Conservation (phyloP, 2,113 vertebrate genomes). For the Corythornis vintsioides region DNA sequence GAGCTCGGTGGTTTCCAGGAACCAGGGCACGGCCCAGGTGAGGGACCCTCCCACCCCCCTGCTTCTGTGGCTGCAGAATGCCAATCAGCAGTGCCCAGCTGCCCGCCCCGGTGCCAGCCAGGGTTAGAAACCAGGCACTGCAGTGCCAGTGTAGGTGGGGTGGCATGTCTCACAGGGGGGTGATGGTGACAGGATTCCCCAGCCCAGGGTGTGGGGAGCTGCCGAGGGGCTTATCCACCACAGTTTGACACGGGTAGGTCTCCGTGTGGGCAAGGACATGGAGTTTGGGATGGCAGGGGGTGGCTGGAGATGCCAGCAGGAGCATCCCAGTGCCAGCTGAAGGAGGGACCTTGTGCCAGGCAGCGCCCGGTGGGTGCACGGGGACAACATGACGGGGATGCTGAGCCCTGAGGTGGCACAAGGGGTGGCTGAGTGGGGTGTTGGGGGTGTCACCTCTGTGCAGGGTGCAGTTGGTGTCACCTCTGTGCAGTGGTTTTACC, state of each 20-base stretch:
- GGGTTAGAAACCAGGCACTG: not conserved
- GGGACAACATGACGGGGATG: not conserved
- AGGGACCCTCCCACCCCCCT: not conserved
- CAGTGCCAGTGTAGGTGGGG: not conserved
- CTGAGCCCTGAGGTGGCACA: too few relatives aligned
- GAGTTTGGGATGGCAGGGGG: not conserved
- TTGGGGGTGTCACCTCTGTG: too few relatives aligned
- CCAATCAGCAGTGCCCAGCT: not conserved
- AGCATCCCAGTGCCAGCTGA: fast-evolving
- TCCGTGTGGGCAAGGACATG: not conserved
- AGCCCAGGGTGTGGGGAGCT: too few relatives aligned
- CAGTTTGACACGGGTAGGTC: not conserved
- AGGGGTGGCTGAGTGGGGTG: not conserved
- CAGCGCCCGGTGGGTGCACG: not conserved
- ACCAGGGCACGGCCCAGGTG: fast-evolving
- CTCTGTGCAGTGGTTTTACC: too few relatives aligned
- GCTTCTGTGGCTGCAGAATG: not conserved
- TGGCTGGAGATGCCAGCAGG: not conserved
- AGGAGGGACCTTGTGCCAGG: not conserved
- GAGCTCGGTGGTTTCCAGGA: not conserved
- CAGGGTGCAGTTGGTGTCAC: too few relatives aligned
- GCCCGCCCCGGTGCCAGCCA: fast-evolving
- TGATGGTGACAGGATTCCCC: fast-evolving
- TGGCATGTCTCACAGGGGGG: fast-evolving
- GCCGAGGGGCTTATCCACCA: too few relatives aligned